Evolutionary conservation across 2,797 vertebrate genomes (phyloP), one percentile per base, ranked within the genome.

Genomic region (Buphagus erythrorhynchus): DNA sequence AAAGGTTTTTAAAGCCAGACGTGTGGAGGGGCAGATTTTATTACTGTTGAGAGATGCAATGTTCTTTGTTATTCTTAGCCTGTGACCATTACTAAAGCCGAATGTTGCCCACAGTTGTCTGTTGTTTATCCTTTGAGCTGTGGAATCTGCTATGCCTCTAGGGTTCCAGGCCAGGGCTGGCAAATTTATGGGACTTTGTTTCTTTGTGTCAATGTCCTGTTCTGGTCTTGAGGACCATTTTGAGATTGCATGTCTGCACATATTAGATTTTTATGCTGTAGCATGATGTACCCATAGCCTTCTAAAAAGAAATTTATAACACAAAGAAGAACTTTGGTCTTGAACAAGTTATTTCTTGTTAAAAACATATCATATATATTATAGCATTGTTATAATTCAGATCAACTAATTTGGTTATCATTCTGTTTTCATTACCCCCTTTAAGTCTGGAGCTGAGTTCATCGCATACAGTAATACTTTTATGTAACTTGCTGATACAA

Each of bases 21-120:
- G 9, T 43, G 67, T 29, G 54, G 68, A 59, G 75, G 62, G 40
- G 31, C 51, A 90, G 42, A 57, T 83, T 89, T 89, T 74, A 86
- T 78, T 89, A 72, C 55, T 84, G 11, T 88, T 72, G 49, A 74
- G 80, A 62, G 42, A 48, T 54, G 31, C 66, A 75, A 43, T 90
- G 92, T 94, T 95, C 92, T 95, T 52, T 88, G 43, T 91, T 95
- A 84, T 93, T 95, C 84, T 94, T 92, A 91, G 90, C 73, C 38
- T 86, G 38, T 73, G 68, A 68, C 51, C 48, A 36, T 73, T 81
- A 26, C 54, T 87, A 45, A 68, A 73, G 31, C 46, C 59, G 49
- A 85, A 88, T 25, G 58, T 17, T 96, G 65, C 45, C 46, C 43
- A 33, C 29, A 58, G 52, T 67, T 86, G 21, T 38, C 68, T 83